These are phyloP conservation scores for Aeoliscus strigatus DNA, from an alignment of 2,797 vertebrate genomes.

Conservation along the genomic window DNA sequence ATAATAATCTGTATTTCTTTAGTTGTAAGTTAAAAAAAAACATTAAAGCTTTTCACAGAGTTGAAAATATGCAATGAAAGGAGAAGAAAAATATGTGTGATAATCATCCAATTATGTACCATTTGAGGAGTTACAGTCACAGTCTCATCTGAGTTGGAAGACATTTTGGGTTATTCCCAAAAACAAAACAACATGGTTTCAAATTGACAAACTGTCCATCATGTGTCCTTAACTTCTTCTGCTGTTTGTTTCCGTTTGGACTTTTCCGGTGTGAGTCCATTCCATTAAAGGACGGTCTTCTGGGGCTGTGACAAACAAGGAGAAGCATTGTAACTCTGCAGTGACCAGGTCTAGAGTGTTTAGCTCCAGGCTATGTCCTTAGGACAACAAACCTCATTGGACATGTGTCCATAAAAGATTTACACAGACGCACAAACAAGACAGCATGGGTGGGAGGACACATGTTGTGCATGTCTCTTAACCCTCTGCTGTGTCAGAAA, in stretches of 20 bases:
- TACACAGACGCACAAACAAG: conserved; percentile 60
- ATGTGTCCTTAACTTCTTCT: conserved; percentile 53
- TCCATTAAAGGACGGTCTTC: conserved; percentile 63
- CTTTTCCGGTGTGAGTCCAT: conserved; percentile 52
- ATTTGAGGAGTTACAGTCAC: no score
- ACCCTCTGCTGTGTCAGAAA: conserved; percentile 65
- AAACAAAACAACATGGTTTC: conserved; percentile 48
- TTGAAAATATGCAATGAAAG: no score
- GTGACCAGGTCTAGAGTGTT: conserved; percentile 73
- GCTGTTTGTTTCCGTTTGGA: conserved; percentile 44
- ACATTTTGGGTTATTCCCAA: no score
- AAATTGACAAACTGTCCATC: conserved; percentile 70
- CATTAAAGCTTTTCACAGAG: no score
- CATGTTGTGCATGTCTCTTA: conserved; percentile 35
- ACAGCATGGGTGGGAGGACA: conserved; percentile 21
- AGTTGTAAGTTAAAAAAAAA: no score
- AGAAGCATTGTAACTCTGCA: conserved; percentile 55
- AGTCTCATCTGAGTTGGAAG: no score
- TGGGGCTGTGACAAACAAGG: conserved; percentile 42
- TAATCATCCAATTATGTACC: no score
- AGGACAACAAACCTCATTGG: conserved; percentile 79
- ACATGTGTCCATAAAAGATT: conserved; percentile 85
- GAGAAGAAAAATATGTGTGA: no score
- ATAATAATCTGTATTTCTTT: no score
- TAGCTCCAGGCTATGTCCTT: conserved; percentile 81